Base-by-base conservation (phyloP, 2,888 invertebrate species). In the Melanchra persicariae region DNA sequence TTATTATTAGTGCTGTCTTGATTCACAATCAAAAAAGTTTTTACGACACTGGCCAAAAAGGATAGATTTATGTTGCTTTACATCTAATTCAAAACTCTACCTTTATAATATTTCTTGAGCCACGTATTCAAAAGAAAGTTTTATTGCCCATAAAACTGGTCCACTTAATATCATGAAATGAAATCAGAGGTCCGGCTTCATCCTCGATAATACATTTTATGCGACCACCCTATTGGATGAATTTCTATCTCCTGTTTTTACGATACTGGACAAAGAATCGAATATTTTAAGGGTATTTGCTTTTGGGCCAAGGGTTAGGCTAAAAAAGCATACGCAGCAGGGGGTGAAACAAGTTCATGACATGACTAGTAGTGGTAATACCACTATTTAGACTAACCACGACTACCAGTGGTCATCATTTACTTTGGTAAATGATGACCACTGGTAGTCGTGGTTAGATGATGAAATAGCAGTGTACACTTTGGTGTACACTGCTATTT, bases 141-240 rank as follows among this genome's bases (percentile, higher is more conserved):
- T 93, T 93, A 94, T 91, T 81, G 82, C 62, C 89, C 89, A 93
- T 94, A 94, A 94, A 93, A 87, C 45, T 82, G 82, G 88, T 89
- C 90, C 89, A 92, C 89, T 92, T 92, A 92, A 92, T 92, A 91
- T 92, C 88, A 87, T 86, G 88, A 88, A 90, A 90, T 89, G 79
- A 84, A 86, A 87, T 88, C 89, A 87, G 82, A 83, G 83, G 89
- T 88, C 81, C 82, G 84, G 87, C 85, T 58, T 89, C 89, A 85
- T 86, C 81, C 88, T 89, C 88, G 91, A 92, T 92, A 93, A 90
- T 91, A 91, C 89, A 90, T 88, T 91, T 92, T 91, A 91, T 90
- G 89, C 82, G 90, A 90, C 86, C 68, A 62, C 82, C 87, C 87
- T 80, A 85, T 79, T 85, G 87, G 89, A 90, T 90, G 89, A 91